phyloP scores from a whole-genome alignment of 2,797 vertebrate species.

The Falco columbarius region DNA sequence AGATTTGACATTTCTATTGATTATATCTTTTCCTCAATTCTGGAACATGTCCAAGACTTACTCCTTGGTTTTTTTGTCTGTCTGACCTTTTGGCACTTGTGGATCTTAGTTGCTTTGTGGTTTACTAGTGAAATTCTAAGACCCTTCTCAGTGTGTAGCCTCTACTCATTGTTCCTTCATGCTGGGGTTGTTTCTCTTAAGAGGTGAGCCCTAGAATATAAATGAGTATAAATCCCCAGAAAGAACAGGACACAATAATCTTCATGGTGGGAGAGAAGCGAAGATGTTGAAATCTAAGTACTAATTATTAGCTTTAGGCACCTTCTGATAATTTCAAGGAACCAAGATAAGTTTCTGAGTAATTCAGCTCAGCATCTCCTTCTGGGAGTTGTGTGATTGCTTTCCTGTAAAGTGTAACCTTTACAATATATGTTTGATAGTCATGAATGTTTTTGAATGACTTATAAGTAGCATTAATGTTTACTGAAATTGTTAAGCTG shows the following conservation, averaged over 20 bases:
- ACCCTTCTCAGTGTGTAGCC: neutral
- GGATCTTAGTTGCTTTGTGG: neutral
- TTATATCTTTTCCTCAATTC: neutral
- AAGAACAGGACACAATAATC: neutral
- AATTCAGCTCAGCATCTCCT: neutral
- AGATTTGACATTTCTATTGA: neutral
- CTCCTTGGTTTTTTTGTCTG: neutral
- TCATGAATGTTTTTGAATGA: neutral
- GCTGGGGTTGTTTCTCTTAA: neutral
- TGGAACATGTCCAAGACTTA: neutral
- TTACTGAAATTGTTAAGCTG: neutral
- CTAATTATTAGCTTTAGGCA: slow-evolving; percentile 5
- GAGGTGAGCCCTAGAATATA: neutral
- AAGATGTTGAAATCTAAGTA: neutral
- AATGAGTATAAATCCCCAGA: neutral
- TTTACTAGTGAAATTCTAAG: neutral
- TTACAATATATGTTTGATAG: neutral
- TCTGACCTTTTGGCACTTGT: neutral
- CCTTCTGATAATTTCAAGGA: slow-evolving; percentile 3
- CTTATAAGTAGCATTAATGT: neutral
- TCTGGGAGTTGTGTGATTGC: neutral
- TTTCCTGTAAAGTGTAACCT: neutral
- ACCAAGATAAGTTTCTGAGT: neutral
- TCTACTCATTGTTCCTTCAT: neutral
- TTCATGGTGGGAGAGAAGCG: neutral